Conservation (phyloP, 2,113 vertebrate species). For the Rafetus swinhoei region DNA sequence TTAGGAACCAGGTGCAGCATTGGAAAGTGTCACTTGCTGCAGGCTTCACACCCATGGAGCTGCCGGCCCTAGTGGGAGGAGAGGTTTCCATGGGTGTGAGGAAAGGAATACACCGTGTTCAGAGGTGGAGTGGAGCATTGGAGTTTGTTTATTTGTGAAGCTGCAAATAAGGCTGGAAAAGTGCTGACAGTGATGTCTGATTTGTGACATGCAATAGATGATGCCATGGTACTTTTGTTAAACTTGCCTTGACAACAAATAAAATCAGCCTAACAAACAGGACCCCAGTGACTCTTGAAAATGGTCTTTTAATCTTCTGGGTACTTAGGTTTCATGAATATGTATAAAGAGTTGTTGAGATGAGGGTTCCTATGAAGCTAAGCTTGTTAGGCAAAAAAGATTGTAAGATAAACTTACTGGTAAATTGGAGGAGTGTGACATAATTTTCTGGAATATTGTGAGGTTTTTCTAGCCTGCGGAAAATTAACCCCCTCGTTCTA, state of each 20-base stretch:
- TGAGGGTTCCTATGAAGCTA: slow-evolving; percentile 33
- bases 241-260: background rate
- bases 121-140: background rate
- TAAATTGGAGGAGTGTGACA: slow-evolving; percentile 26
- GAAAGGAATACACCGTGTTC: background rate
- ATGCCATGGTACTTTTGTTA: background rate
- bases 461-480: background rate
- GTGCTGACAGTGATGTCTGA: background rate
- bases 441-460: slow-evolving; percentile 16
- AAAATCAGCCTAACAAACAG: slow-evolving; percentile 9
- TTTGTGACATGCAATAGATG: background rate
- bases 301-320: slow-evolving; percentile 10
- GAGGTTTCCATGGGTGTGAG: no score
- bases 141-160: background rate
- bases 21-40: background rate
- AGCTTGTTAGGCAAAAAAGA: slow-evolving; percentile 53
- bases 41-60: background rate
- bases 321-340: slow-evolving; percentile 28
- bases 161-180: background rate
- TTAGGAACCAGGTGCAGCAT: background rate
- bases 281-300: background rate
- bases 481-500: slow-evolving; percentile 35
- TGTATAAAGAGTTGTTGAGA: slow-evolving; percentile 24
- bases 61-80: background rate
- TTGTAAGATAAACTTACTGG: slow-evolving; percentile 33